Conservation (phyloP, 2,797 vertebrate genomes). For the Propithecus deckenii region DNA sequence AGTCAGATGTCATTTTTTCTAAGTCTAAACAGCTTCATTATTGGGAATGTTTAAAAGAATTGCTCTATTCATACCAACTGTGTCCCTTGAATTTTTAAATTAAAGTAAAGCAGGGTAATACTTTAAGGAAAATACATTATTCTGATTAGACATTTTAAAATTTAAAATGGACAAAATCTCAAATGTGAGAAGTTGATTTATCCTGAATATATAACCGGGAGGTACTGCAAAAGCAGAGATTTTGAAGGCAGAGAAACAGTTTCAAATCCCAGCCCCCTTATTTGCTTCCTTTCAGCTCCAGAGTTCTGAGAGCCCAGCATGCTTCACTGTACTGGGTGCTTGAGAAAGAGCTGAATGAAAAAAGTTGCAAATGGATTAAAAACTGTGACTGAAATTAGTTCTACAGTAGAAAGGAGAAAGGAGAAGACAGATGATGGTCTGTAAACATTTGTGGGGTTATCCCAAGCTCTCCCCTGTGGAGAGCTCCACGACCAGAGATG, state of each 20-base stretch:
- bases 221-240: background rate
- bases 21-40: background rate
- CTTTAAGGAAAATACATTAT: background rate
- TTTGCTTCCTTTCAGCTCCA: background rate
- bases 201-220: background rate
- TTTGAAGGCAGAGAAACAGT: background rate
- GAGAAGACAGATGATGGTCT: background rate
- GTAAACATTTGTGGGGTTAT: background rate
- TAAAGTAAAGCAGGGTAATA: background rate
- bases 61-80: background rate
- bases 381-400: background rate
- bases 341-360: background rate
- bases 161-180: constrained; percentile 21
- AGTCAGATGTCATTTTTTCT: background rate
- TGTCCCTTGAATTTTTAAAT: constrained; percentile 28
- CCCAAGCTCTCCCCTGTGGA: background rate
- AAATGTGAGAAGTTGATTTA: background rate
- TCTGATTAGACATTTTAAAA: constrained; percentile 17
- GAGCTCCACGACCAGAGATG: background rate
- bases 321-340: too few species aligned
- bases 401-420: background rate
- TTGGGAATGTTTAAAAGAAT: background rate
- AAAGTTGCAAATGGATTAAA: background rate
- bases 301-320: background rate
- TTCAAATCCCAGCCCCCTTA: background rate